Evolutionary conservation across 2,797 vertebrate genomes (phyloP).

Genomic region (Octomys mimax): DNA sequence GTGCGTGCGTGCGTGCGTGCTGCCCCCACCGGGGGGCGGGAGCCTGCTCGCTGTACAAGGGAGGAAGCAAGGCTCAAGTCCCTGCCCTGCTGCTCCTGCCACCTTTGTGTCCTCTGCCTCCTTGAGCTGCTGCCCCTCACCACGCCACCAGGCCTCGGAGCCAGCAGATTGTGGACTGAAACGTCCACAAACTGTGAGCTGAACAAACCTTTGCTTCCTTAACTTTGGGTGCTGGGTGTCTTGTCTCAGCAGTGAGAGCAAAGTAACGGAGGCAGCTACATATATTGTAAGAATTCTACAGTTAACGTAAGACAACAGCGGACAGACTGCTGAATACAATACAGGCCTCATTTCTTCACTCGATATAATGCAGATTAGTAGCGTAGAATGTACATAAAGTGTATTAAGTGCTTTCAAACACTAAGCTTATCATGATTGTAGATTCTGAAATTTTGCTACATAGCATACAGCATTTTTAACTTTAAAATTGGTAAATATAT

Average conservation of each 20-base stretch:
- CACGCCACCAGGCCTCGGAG: background rate
- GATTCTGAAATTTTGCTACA: background rate
- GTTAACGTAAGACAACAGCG: background rate
- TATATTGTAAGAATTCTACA: no score
- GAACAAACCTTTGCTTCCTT: background rate
- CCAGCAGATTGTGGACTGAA: background rate
- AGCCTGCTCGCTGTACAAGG: no score
- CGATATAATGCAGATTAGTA: background rate
- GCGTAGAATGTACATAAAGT: background rate
- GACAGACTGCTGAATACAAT: background rate
- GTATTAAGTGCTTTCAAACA: background rate
- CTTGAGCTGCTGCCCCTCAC: background rate
- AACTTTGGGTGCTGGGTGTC: background rate
- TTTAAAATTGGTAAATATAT: constrained; percentile 48
- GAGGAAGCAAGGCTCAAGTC: background rate
- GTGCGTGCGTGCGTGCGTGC: background rate
- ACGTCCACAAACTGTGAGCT: background rate
- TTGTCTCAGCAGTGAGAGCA: background rate
- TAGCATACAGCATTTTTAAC: constrained; percentile 15
- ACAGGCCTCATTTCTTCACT: background rate
- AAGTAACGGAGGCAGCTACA: background rate
- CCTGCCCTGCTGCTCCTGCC: background rate
- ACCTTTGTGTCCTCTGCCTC: background rate
- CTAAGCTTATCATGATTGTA: background rate
- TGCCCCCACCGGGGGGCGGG: no score